These are phyloP conservation scores for Antitype chi DNA, from an alignment of 2,888 invertebrate genomes.

Conservation along the genomic window DNA sequence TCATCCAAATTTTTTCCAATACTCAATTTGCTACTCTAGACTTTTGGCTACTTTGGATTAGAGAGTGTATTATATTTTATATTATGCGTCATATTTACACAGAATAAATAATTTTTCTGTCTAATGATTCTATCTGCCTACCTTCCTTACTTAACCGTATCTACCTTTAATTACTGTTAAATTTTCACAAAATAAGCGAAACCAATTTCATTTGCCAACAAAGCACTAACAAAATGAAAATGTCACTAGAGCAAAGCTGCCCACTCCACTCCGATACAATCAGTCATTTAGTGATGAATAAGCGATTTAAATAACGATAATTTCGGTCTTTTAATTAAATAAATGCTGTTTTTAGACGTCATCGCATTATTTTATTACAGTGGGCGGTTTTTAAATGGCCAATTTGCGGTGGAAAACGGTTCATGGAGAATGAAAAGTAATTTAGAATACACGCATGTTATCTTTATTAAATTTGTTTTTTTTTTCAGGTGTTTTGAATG, in stretches of 20 bases:
- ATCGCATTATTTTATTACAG: slow-evolving; percentile 37
- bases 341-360: slow-evolving; percentile 61
- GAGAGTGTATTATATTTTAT: no score
- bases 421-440: slow-evolving; percentile 24
- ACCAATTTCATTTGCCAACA: slow-evolving; percentile 25
- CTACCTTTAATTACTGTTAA: no score
- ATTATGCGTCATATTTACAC: no score
- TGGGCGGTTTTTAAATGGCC: slow-evolving; percentile 49
- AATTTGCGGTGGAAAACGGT: slow-evolving; percentile 32
- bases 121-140: no score
- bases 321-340: slow-evolving; percentile 64
- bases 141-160: no score
- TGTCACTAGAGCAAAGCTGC: slow-evolving; percentile 39
- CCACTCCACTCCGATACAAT: slow-evolving; percentile 62
- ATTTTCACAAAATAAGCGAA: slow-evolving; percentile 18
- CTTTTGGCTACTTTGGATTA: no score
- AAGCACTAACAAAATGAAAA: slow-evolving; percentile 57
- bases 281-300: slow-evolving; percentile 65
- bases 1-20: no score
- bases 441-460: slow-evolving; percentile 22
- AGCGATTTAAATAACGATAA: slow-evolving; percentile 62
- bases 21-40: no score
- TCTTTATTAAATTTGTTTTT: background rate
- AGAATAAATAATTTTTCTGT: no score
- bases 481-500: background rate